phyloP scores from a whole-genome alignment of 2,113 vertebrate genomes.

The Pseudopipra pipra region DNA sequence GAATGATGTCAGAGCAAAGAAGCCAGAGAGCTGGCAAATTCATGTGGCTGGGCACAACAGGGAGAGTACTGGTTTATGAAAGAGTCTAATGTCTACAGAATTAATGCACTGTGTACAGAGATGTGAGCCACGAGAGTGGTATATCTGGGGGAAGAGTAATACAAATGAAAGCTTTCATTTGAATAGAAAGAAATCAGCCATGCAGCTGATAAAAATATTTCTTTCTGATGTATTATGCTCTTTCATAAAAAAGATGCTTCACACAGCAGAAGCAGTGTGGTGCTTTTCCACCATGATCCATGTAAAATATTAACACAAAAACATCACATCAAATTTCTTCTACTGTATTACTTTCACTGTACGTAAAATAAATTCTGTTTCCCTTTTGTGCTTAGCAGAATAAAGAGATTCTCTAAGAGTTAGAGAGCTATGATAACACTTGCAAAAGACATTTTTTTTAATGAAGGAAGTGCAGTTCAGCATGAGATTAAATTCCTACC shows the following conservation, averaged over 20 bases:
- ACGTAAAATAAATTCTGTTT: neutral
- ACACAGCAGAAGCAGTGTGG: neutral
- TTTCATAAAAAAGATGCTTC: constrained; percentile 25
- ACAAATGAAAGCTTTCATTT: neutral
- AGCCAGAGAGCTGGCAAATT: neutral
- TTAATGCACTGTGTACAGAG: neutral
- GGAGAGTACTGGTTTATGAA: neutral
- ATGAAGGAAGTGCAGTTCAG: neutral
- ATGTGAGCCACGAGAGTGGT: neutral
- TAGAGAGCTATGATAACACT: neutral
- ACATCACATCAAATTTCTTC: neutral
- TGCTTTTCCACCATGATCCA: neutral
- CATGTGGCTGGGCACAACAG: neutral
- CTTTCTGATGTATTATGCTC: constrained; percentile 50
- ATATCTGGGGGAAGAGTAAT: neutral
- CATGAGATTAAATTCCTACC: neutral
- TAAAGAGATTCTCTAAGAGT: neutral
- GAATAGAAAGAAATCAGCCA: neutral
- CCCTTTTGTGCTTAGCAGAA: neutral
- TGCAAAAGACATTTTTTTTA: neutral
- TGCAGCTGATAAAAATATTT: neutral
- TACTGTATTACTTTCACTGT: neutral
- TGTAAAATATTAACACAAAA: constrained; percentile 13
- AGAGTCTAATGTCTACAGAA: neutral
- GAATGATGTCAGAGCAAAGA: neutral